Evolutionary conservation across 1,140 invertebrate species (phyloP), one percentile per base, ranked within the genome.

Genomic region (Dendrolimus kikuchii): DNA sequence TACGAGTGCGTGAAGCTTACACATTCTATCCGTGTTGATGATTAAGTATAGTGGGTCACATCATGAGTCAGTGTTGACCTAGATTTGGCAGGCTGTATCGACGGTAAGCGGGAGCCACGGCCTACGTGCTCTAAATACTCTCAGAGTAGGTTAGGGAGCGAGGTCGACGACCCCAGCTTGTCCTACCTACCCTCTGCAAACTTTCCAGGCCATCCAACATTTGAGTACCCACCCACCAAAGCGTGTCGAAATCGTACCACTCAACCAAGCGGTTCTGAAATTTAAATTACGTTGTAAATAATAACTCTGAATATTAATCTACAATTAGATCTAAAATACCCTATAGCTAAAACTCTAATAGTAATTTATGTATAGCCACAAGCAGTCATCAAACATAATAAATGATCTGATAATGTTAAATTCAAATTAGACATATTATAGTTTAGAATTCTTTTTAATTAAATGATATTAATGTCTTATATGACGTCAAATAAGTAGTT

Each of bases 111-210:
- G 70, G 73, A 77, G 69, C 50, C 46, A 50, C 66, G 66, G 60
- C 76, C 77, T 77, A 74, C 74, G 71, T 78, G 82, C 72, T 82
- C 82, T 68, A 83, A 83, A 86, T 86, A 80, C 62, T 68, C 58
- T 58, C 64, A 60, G 68, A 80, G 74, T 86, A 83, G 80, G 82
- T 77, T 83, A 86, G 80, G 81, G 79, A 82, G 76, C 66, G 74
- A 56, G 80, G 74, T 74, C 78, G 63, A 70, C 57, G 76, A 81
- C 59, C 82, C 62, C 67, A 71, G 71, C 64, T 55, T 55, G 55
- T 53, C 59, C 66, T 63, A 44, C 52, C 57, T 72, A 71, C 66
- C 71, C 73, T 69, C 61, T 60, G 55, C 62, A 45, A 65, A 66
- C 58, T 71, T 75, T 76, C 71, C 63, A 67, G 72, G 62, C 67